Percentiles rank a stretch among this genome's conserved stretches.
Conservation (phyloP, 2,797 vertebrate genomes). For the Phrynocephalus forsythii region DNA sequence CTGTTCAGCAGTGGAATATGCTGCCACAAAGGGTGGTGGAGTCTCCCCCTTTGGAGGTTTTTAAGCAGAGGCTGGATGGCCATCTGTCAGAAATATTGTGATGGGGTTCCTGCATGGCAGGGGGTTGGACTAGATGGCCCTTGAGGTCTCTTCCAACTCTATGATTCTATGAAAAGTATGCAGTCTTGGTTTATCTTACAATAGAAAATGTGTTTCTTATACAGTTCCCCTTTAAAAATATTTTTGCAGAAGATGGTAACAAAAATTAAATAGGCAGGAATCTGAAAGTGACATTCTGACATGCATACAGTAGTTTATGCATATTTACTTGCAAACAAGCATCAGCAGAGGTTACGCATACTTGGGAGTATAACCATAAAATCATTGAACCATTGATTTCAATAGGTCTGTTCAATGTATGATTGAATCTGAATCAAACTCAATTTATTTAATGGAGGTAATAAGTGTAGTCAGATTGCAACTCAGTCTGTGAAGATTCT, state of each 20-base stretch:
- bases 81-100: too few relatives aligned
- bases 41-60: too few relatives aligned
- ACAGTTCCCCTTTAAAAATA: neutral
- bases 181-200: neutral
- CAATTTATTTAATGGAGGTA: neutral
- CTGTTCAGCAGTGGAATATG: too few relatives aligned
- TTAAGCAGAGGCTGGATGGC: too few relatives aligned
- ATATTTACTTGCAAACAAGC: neutral
- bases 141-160: too few relatives aligned
- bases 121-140: too few relatives aligned
- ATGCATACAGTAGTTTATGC: neutral
- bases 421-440: neutral
- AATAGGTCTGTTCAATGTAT: neutral
- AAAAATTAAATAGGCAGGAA: neutral
- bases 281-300: neutral
- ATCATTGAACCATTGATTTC: neutral
- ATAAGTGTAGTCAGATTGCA: neutral
- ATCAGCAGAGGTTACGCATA: neutral
- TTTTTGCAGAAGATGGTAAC: neutral
- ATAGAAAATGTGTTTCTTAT: neutral
- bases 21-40: too few relatives aligned
- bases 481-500: neutral
- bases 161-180: neutral
- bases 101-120: too few relatives aligned
- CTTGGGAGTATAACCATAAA: neutral